These are phyloP conservation scores for Mormyrops boulengeri DNA, from an alignment of 2,797 vertebrate species.

Conservation along the genomic window DNA sequence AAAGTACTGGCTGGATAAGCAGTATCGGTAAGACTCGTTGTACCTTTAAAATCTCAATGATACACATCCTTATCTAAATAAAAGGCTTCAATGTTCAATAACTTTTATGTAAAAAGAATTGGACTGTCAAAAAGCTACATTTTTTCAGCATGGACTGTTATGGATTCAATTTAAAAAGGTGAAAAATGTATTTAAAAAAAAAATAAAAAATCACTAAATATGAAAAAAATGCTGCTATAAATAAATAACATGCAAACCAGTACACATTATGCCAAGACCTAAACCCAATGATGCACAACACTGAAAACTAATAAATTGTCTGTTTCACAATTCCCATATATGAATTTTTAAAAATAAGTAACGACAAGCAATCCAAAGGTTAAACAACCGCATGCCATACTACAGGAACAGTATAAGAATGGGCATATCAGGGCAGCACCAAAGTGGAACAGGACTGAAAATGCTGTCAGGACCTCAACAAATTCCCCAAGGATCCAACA, in stretches of 20 bases:
- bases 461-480: neutral
- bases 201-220: neutral
- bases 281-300: neutral
- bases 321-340: neutral
- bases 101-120: neutral
- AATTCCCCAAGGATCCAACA: neutral
- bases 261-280: neutral
- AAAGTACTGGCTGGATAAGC: neutral
- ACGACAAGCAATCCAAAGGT: neutral
- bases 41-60: neutral
- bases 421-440: neutral
- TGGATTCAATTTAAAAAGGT: neutral
- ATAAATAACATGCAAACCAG: neutral
- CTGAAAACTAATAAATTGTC: neutral
- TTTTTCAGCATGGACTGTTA: neutral
- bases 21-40: neutral
- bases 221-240: neutral
- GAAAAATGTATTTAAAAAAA: neutral
- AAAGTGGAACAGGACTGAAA: neutral
- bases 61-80: neutral
- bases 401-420: conserved; percentile 21
- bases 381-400: neutral
- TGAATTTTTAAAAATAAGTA: neutral
- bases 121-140: neutral
- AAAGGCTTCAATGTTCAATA: neutral